These are phyloP conservation scores for Sarcophaga caerulescens DNA, from an alignment of 2,888 invertebrate genomes.

Conservation along the genomic window DNA sequence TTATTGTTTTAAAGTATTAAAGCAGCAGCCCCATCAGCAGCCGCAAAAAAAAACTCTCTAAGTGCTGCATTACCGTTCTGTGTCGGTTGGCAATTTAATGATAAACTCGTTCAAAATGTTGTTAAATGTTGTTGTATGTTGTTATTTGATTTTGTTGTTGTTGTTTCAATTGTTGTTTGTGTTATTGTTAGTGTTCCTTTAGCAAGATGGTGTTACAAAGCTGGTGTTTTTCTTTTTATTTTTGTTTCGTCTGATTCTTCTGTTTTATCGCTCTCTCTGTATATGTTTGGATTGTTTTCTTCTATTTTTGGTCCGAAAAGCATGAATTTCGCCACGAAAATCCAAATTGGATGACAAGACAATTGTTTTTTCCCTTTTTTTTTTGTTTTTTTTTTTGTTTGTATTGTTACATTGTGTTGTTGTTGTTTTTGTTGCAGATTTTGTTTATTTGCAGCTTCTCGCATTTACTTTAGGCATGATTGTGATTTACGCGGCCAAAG, in stretches of 20 bases:
- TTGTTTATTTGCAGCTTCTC: constrained; percentile 49
- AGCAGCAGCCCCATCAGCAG: background rate
- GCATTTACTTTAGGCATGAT: constrained; percentile 67
- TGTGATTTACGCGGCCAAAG: constrained; percentile 63
- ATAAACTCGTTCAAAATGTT: constrained; percentile 68
- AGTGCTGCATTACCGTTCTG: constrained; percentile 34
- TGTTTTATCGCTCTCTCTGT: constrained; percentile 33
- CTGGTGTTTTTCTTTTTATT: background rate
- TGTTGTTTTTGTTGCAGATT: constrained; percentile 1
- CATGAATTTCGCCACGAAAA: constrained; percentile 65
- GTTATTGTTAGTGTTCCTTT: constrained; percentile 39
- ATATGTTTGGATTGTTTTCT: constrained; percentile 35
- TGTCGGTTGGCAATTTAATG: constrained; percentile 64
- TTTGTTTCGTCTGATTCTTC: background rate
- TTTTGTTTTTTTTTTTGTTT: constrained; percentile 18
- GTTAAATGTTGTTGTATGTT: constrained; percentile 56
- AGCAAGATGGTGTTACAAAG: constrained; percentile 9
- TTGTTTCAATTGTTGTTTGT: constrained; percentile 8
- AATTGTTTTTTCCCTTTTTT: constrained; percentile 46
- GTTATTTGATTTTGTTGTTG: background rate
- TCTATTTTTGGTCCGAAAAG: constrained; percentile 62
- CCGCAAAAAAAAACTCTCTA: background rate
- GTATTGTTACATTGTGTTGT: constrained; percentile 41
- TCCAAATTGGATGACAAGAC: constrained; percentile 66
- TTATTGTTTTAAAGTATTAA: constrained; percentile 5